A percentile compares a stretch with the other conserved stretches of the same genome.
Evolutionary conservation across 2,888 invertebrate species (phyloP).

Genomic region (Stenoptilia bipunctidactyla): DNA sequence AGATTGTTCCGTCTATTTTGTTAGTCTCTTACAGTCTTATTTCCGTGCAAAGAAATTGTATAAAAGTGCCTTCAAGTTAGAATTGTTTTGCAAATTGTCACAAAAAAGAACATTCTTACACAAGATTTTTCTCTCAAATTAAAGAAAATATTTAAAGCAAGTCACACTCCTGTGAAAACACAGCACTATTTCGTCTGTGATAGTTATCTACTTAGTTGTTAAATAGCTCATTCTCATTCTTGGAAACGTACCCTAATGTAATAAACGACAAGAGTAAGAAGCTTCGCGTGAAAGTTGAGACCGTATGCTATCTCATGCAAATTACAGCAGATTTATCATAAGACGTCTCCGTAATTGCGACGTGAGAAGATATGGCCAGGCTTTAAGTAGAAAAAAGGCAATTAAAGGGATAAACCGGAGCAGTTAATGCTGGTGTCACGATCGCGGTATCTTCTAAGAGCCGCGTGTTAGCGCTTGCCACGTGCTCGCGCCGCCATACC

Average conservation of each 20-base stretch:
- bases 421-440: conserved; percentile 60
- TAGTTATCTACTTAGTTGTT: conserved; percentile 57
- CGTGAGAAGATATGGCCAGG: conserved; percentile 67
- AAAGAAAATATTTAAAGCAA: conserved; percentile 15
- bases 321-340: conserved; percentile 71
- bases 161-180: not conserved
- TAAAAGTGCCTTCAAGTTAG: conserved; percentile 40
- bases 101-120: not conserved
- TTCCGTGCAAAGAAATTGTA: conserved; percentile 52
- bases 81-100: conserved; percentile 42
- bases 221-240: conserved; percentile 67
- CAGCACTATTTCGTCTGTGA: conserved; percentile 20
- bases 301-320: conserved; percentile 72
- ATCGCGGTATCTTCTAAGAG: conserved; percentile 46
- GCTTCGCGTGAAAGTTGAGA: conserved; percentile 67
- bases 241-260: conserved; percentile 64
- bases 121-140: conserved; percentile 14
- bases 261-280: conserved; percentile 67
- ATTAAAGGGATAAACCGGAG: conserved; percentile 68
- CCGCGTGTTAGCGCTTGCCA: conserved; percentile 30
- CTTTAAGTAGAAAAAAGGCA: conserved; percentile 67
- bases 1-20: conserved; percentile 64
- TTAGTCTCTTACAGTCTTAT: conserved; percentile 64
- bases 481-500: conserved; percentile 44
- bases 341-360: conserved; percentile 70